A percentile compares a stretch with the other conserved stretches of the same genome.
phyloP scores from a whole-genome alignment of 1,140 invertebrate genomes.

The Parasteatoda tepidariorum region DNA sequence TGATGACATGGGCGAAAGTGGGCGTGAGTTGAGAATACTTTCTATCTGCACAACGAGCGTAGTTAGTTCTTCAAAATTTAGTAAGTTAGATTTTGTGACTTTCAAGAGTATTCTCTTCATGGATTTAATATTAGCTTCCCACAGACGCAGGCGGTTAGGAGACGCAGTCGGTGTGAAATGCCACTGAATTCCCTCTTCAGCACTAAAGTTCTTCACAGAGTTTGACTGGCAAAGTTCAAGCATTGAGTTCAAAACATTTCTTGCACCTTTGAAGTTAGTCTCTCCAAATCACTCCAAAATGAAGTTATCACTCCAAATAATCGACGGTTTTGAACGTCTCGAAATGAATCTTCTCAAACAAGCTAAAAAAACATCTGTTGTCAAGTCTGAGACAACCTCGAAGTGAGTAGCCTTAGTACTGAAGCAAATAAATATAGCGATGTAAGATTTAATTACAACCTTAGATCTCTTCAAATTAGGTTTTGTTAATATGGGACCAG shows the following conservation, averaged over 20 bases:
- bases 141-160: slow-evolving; percentile 66
- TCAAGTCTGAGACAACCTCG: slow-evolving; percentile 54
- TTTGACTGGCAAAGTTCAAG: not conserved
- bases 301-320: slow-evolving; percentile 65
- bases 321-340: slow-evolving; percentile 62
- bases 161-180: slow-evolving; percentile 68
- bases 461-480: not conserved
- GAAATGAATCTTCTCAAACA: slow-evolving; percentile 63
- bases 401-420: slow-evolving; percentile 58
- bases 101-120: slow-evolving; percentile 52
- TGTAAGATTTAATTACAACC: slow-evolving; percentile 18
- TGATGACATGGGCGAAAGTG: not conserved
- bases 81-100: not conserved
- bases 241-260: not conserved
- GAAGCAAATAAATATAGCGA: slow-evolving; percentile 59
- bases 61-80: not conserved
- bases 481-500: not conserved
- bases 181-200: slow-evolving; percentile 28
- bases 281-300: no score
- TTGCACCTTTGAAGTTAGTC: slow-evolving; percentile 62
- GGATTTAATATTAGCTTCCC: slow-evolving; percentile 52
- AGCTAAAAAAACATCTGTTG: slow-evolving; percentile 62
- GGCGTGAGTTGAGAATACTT: not conserved
- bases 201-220: not conserved
- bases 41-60: not conserved